phyloP scores from a whole-genome alignment of 2,113 vertebrate genomes.

The Aythya baeri region DNA sequence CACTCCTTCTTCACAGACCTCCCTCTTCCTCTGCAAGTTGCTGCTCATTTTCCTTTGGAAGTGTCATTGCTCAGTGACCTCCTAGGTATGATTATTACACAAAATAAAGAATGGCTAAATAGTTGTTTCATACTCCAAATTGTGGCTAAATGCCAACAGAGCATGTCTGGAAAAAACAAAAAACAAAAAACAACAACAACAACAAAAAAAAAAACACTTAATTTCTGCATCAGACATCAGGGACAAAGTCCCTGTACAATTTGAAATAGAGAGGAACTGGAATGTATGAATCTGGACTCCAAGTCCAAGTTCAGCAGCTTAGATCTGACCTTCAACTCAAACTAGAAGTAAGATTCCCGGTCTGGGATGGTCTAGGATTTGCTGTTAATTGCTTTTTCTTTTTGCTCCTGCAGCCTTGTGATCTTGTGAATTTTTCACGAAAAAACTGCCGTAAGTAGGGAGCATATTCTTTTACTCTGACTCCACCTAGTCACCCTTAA shows the following conservation, averaged over 20 bases:
- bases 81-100: not conserved
- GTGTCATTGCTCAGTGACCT: not conserved
- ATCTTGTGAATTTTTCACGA: constrained; percentile 81
- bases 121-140: not conserved
- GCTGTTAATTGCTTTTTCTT: not conserved
- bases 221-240: not conserved
- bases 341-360: not conserved
- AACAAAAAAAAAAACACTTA: not conserved
- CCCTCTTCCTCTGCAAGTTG: not conserved
- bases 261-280: not conserved
- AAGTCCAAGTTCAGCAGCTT: not conserved
- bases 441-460: constrained; percentile 86
- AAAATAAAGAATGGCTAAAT: not conserved
- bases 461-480: not conserved
- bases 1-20: not conserved
- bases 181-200: no score
- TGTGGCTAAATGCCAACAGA: not conserved
- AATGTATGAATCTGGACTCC: not conserved
- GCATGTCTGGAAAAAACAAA: not conserved
- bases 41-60: not conserved
- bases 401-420: constrained; percentile 79
- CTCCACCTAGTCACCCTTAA: not conserved
- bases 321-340: not conserved
- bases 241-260: not conserved
- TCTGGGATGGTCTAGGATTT: not conserved